These are phyloP conservation scores for Hassar affinis DNA, from an alignment of 2,113 vertebrate species.

Conservation along the genomic window DNA sequence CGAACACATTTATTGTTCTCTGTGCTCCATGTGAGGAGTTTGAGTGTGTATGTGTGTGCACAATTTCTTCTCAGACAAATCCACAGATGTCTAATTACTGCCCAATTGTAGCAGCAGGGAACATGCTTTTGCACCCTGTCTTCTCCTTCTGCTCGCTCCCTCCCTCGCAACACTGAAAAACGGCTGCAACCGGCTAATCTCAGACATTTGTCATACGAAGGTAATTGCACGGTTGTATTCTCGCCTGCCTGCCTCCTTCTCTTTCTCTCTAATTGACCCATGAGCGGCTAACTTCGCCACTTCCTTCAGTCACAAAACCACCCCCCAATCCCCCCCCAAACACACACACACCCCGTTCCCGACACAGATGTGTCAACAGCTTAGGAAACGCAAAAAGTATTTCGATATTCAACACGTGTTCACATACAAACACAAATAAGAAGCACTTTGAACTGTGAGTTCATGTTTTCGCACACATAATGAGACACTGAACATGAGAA, in stretches of 20 bases:
- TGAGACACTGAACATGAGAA: neutral
- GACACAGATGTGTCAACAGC: neutral
- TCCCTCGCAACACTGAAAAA: constrained; percentile 59
- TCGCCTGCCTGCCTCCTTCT: constrained; percentile 8
- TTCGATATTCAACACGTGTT: neutral
- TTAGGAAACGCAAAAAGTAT: neutral
- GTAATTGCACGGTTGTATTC: constrained; percentile 66
- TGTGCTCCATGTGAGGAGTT: neutral
- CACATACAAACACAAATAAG: neutral
- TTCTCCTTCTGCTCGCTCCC: constrained; percentile 56
- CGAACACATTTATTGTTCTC: neutral
- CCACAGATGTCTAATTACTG: constrained; percentile 81
- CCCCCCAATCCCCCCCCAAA: neutral
- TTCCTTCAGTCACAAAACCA: no score
- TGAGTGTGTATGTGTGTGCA: constrained; percentile 33
- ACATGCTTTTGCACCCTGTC: constrained; percentile 61
- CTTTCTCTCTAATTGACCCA: constrained; percentile 18
- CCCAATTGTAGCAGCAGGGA: constrained; percentile 67
- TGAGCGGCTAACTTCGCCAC: neutral
- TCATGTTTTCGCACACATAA: neutral
- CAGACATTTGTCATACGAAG: constrained; percentile 65
- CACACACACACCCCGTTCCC: no score
- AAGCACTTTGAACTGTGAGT: neutral
- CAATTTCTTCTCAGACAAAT: constrained; percentile 54
- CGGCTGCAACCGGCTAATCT: constrained; percentile 62